phyloP scores from a whole-genome alignment of 1,140 invertebrate species.

The Ceratina japonica region DNA sequence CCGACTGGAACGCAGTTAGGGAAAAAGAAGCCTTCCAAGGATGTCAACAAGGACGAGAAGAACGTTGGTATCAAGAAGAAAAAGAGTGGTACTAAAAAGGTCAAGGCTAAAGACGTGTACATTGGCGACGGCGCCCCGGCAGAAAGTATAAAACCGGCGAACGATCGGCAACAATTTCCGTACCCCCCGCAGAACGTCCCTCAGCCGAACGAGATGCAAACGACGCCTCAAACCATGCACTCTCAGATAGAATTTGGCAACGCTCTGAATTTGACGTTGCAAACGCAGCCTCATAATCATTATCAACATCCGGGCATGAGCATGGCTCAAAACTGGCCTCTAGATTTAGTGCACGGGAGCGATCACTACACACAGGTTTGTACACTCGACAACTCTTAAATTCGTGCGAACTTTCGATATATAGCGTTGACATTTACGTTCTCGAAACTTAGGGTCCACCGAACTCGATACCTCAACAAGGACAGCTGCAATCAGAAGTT shows the following conservation, averaged over 20 bases:
- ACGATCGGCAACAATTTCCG: conserved; percentile 50
- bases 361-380: conserved; percentile 74
- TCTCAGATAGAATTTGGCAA: conserved; percentile 60
- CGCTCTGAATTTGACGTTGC: conserved; percentile 61
- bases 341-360: conserved; percentile 74
- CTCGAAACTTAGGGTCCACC: conserved; percentile 56
- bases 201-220: conserved; percentile 60
- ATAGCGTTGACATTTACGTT: conserved; percentile 3
- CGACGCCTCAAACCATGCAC: conserved; percentile 41
- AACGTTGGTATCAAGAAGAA: conserved; percentile 52
- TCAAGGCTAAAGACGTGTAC: conserved; percentile 54
- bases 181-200: conserved; percentile 60
- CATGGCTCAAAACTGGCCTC: conserved; percentile 75
- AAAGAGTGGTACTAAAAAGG: conserved; percentile 56
- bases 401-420: neutral
- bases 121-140: conserved; percentile 32
- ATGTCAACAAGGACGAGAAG: conserved; percentile 54
- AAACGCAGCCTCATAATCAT: conserved; percentile 71
- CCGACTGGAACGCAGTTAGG: conserved; percentile 77
- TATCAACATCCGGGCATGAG: conserved; percentile 71
- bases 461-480: conserved; percentile 54
- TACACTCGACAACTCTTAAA: neutral
- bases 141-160: conserved; percentile 46
- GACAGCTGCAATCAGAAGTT: conserved; percentile 47
- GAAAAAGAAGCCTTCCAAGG: conserved; percentile 70